Percentiles rank a stretch among this genome's conserved stretches.
These are phyloP conservation scores for Pantherophis alleghaniensis DNA, from an alignment of 2,797 vertebrate species.

Conservation along the genomic window DNA sequence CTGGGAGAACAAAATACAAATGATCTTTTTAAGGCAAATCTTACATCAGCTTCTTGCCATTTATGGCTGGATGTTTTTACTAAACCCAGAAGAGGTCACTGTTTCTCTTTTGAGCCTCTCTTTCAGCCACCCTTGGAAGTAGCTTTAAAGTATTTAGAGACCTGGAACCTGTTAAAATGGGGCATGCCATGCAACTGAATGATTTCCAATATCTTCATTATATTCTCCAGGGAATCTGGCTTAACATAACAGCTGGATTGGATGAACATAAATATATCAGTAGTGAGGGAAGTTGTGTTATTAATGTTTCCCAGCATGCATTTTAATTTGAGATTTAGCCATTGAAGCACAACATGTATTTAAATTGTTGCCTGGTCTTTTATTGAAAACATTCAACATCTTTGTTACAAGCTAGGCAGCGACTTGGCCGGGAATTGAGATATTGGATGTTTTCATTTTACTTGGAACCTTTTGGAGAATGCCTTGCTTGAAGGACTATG, in stretches of 20 bases:
- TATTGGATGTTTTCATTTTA: neutral
- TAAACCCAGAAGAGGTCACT: constrained; percentile 74
- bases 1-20: neutral
- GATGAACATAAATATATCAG: constrained; percentile 43
- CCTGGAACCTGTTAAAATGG: constrained; percentile 21
- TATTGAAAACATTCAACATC: constrained; percentile 15
- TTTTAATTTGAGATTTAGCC: constrained; percentile 37
- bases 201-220: constrained; percentile 37
- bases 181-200: neutral
- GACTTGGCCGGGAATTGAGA: neutral
- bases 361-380: constrained; percentile 20
- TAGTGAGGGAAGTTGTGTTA: constrained; percentile 28
- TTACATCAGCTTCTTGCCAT: neutral
- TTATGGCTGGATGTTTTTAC: neutral
- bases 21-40: neutral
- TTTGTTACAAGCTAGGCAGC: neutral
- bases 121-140: neutral
- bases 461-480: neutral
- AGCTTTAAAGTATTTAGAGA: neutral
- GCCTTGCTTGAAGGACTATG: neutral
- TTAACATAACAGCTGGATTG: constrained; percentile 37
- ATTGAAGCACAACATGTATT: constrained; percentile 23
- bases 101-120: constrained; percentile 59
- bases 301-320: constrained; percentile 37
- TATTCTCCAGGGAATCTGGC: constrained; percentile 44